Evolutionary conservation across 2,888 invertebrate species (phyloP).

Genomic region (Furcula furcula): DNA sequence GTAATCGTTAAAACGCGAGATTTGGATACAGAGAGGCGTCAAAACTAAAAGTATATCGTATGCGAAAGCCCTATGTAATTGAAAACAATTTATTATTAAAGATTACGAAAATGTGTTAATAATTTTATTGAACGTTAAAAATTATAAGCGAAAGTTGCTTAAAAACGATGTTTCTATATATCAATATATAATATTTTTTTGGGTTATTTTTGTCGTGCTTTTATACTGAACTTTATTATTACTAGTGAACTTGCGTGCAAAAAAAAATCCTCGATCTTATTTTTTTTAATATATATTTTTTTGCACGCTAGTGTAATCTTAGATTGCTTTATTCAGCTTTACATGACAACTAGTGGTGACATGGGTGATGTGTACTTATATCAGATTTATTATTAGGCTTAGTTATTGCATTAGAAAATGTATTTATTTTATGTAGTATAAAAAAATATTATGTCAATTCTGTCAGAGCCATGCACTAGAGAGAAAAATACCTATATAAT

Average conservation of each 20-base stretch:
- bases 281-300: neutral
- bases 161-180: neutral
- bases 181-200: neutral
- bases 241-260: slow-evolving; percentile 11
- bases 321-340: slow-evolving; percentile 12
- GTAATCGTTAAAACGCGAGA: too few species aligned
- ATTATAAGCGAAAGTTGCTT: neutral
- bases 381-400: too few species aligned
- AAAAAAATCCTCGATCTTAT: neutral
- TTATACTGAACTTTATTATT: slow-evolving; percentile 1
- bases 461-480: too few species aligned
- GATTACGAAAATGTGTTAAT: too few species aligned
- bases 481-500: too few species aligned
- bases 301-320: neutral
- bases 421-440: too few species aligned
- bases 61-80: too few species aligned
- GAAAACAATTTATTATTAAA: too few species aligned
- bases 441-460: too few species aligned
- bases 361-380: slow-evolving; percentile 37
- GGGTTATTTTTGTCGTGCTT: slow-evolving; percentile 5
- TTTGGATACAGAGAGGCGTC: too few species aligned
- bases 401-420: too few species aligned
- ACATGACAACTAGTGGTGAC: slow-evolving; percentile 32
- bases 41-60: too few species aligned
- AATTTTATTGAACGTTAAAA: neutral